phyloP scores from a whole-genome alignment of 2,797 vertebrate species.

The Darevskia nairensis region DNA sequence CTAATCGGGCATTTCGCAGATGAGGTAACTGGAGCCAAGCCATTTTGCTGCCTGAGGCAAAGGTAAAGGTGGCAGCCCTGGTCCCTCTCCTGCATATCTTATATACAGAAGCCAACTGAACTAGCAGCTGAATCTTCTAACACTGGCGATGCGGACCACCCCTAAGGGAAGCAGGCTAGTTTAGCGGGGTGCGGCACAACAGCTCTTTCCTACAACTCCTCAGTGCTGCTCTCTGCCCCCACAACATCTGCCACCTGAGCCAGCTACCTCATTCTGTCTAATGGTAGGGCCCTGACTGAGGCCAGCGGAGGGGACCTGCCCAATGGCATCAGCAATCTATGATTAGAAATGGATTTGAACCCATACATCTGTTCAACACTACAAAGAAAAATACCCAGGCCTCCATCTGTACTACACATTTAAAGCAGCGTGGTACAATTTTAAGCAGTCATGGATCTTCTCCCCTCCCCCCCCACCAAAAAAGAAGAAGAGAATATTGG shows the following conservation, averaged over 20 bases:
- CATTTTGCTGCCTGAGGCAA: not conserved
- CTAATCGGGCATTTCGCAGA: not conserved
- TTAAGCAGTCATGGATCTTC: too few relatives aligned
- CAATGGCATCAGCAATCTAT: not conserved
- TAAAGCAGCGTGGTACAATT: too few relatives aligned
- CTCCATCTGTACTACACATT: too few relatives aligned
- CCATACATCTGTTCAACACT: not conserved
- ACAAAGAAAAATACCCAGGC: not conserved
- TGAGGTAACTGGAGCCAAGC: not conserved
- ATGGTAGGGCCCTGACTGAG: not conserved
- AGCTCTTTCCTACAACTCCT: not conserved
- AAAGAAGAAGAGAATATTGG: too few relatives aligned
- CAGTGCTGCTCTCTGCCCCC: not conserved
- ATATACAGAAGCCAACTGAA: not conserved
- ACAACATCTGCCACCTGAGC: not conserved
- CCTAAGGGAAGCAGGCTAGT: not conserved
- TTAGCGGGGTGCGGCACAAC: not conserved
- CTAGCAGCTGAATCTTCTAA: not conserved
- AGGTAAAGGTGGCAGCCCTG: not conserved
- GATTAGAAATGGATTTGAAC: not conserved
- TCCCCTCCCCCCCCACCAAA: too few relatives aligned
- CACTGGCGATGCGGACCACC: not conserved
- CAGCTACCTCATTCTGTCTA: not conserved
- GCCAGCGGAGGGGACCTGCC: not conserved
- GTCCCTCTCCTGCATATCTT: not conserved